A percentile compares a stretch with the other conserved stretches of the same genome.
phyloP scores from a whole-genome alignment of 2,888 invertebrate genomes.

The Miltochrista miniata region DNA sequence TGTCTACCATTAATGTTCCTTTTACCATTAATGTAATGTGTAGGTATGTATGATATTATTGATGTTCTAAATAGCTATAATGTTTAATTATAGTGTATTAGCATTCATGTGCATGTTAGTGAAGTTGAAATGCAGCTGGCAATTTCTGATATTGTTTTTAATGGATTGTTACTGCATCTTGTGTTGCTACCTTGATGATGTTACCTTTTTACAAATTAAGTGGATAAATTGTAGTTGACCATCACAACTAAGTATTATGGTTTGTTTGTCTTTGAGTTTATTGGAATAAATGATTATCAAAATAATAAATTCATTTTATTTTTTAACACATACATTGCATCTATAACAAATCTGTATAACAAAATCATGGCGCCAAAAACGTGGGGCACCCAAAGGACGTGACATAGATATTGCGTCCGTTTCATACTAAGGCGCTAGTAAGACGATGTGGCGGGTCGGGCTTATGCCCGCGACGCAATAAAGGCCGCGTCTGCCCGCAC shows the following conservation, averaged over 20 bases:
- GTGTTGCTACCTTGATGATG: conserved; percentile 53
- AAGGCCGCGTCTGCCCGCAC: too few species aligned
- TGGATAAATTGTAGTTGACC: conserved; percentile 33
- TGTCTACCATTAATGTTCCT: conserved; percentile 9
- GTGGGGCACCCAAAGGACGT: too few species aligned
- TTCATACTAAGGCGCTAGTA: too few species aligned
- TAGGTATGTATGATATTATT: too few species aligned
- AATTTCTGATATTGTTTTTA: conserved; percentile 10
- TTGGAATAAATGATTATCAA: conserved; percentile 49
- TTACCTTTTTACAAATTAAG: conserved; percentile 40
- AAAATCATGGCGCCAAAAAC: too few species aligned
- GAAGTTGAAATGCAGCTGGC: conserved; percentile 11
- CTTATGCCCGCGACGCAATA: too few species aligned
- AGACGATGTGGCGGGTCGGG: too few species aligned
- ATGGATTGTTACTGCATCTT: conserved; percentile 33
- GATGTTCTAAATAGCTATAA: too few species aligned
- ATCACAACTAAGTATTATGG: conserved; percentile 38
- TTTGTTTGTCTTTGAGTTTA: conserved; percentile 52
- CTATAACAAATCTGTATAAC: too few species aligned
- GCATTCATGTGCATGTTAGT: conserved; percentile 7
- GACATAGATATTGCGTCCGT: too few species aligned
- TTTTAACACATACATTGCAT: conserved; percentile 11
- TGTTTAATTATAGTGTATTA: background rate
- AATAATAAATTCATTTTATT: conserved; percentile 27
- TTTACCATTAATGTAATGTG: conserved; percentile 6